Conservation (phyloP, 1,140 invertebrate species). For the Theocolax elegans region DNA sequence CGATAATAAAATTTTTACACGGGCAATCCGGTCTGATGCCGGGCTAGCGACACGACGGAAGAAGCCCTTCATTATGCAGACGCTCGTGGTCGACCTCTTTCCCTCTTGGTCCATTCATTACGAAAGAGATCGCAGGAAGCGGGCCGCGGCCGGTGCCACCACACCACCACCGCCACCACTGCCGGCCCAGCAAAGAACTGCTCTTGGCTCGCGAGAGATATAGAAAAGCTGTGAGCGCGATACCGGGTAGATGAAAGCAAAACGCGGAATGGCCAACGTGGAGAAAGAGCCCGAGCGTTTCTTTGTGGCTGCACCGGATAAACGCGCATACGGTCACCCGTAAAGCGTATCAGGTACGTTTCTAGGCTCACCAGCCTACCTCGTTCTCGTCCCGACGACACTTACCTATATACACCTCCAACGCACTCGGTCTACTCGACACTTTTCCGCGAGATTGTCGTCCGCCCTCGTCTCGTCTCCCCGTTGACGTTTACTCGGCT, state of each 20-base stretch:
- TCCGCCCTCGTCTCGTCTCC: too few relatives aligned
- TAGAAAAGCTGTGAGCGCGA: constrained; percentile 12
- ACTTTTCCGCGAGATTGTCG: too few relatives aligned
- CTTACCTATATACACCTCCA: too few relatives aligned
- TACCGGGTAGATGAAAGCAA: constrained; percentile 14
- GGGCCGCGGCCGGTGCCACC: too few relatives aligned
- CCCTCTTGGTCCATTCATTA: constrained; percentile 7
- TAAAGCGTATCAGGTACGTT: constrained; percentile 46
- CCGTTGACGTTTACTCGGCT: too few relatives aligned
- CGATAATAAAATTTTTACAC: constrained; percentile 23
- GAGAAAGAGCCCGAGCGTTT: constrained; percentile 24
- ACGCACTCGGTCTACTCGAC: too few relatives aligned
- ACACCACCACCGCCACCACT: too few relatives aligned
- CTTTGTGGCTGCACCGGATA: constrained; percentile 31
- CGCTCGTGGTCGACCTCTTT: background rate
- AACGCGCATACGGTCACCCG: constrained; percentile 42
- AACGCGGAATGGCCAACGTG: constrained; percentile 23
- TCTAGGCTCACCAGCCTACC: background rate
- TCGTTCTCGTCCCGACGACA: too few relatives aligned
- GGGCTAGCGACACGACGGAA: background rate
- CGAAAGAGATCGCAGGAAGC: background rate
- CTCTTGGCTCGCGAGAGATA: too few relatives aligned
- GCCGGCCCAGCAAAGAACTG: too few relatives aligned
- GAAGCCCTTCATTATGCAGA: constrained; percentile 4
- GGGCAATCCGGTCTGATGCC: background rate